Evolutionary conservation across 2,113 vertebrate species (phyloP), one percentile per base, ranked within the genome.

Genomic region (Caretta caretta): DNA sequence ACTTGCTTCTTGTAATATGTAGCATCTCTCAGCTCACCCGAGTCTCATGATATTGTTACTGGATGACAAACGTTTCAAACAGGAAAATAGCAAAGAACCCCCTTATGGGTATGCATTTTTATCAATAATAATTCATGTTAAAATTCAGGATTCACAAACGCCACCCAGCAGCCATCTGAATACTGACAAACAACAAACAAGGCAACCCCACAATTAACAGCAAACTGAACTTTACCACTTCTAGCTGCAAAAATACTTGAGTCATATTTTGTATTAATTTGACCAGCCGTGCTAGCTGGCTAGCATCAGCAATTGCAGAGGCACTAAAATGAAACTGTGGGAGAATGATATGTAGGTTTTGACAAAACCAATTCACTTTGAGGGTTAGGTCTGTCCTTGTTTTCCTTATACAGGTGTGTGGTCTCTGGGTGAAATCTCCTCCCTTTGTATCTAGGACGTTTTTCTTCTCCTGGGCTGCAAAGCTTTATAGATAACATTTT

Each of bases 361-460:
- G 9, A 94, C 75, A 94, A 91, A 51, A 90, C 6, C 49, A 1
- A 2, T 83, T 94, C 81, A 94, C 91, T 92, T 92, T 91, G 57
- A 96, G 82, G 84, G 85, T 49, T 69, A 12, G 93, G 82, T 94
- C 93, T 82, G 53, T 78, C 24, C 75, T 13, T 78, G 75, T 78
- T 78, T 78, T 25, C 35, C 5, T 42, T 79, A 8, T 79, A 88
- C 62, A 0, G 3, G 82, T 78, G 83, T 53, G 62, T 76, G n/a
- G 56, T n/a, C 42, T 54, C 83, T 69, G n/a, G 54, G 38, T 89
- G 80, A 97, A 96, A 96, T 94, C 88, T 48, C 83, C 62, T 87
- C 86, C 10, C 89, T 92, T 91, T 94, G 79, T 96, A 92, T 92
- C 84, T 80, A 38, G 42, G 51, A 29, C 82, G 24, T 65, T 62